These are phyloP conservation scores for Ridgeia piscesae DNA, from an alignment of 1,140 invertebrate species.

Conservation along the genomic window DNA sequence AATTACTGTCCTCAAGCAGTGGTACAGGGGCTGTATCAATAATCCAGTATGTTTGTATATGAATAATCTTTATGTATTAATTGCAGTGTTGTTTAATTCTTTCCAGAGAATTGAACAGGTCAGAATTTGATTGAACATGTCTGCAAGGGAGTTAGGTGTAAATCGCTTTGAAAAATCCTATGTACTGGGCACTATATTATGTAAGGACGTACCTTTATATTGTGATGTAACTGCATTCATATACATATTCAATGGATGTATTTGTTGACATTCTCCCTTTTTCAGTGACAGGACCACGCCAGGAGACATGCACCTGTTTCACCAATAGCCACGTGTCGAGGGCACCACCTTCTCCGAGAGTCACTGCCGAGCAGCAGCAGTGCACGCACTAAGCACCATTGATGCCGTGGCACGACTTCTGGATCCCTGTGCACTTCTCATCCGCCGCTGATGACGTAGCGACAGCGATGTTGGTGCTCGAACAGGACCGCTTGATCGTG, in stretches of 20 bases:
- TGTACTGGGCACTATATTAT: too few relatives aligned
- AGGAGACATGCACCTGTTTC: background rate
- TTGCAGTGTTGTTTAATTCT: too few relatives aligned
- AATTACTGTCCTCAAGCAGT: too few relatives aligned
- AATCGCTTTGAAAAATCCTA: too few relatives aligned
- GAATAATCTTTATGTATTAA: too few relatives aligned
- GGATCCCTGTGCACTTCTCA: background rate
- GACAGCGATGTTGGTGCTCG: conserved; percentile 30
- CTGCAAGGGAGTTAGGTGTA: too few relatives aligned
- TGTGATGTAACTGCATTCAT: background rate
- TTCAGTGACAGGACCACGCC: background rate
- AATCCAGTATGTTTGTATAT: too few relatives aligned
- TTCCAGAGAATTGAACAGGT: too few relatives aligned
- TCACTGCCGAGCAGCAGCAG: background rate
- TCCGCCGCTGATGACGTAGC: background rate
- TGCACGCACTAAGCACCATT: background rate
- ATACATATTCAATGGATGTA: background rate
- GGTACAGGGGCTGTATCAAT: too few relatives aligned
- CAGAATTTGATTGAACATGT: too few relatives aligned
- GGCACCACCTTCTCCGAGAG: background rate
- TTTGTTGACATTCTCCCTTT: background rate
- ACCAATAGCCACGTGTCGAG: background rate
- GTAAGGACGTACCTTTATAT: too few relatives aligned
- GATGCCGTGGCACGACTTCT: background rate
- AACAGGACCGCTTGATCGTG: conserved; percentile 42